A percentile compares a stretch with the other conserved stretches of the same genome.
These are phyloP conservation scores for Gasteruption jaculator DNA, from an alignment of 2,888 invertebrate species.

Conservation along the genomic window DNA sequence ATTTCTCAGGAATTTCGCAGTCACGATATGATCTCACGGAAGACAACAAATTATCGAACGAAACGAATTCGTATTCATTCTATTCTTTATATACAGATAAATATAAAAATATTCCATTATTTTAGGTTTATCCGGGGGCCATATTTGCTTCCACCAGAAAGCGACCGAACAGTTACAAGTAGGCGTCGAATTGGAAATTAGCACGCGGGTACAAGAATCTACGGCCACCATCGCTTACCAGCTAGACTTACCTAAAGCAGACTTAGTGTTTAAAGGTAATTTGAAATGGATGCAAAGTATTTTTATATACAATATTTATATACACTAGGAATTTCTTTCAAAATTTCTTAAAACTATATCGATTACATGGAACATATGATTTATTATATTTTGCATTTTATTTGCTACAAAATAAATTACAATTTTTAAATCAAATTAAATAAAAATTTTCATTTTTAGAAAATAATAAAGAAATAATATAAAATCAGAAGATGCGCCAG, in stretches of 20 bases:
- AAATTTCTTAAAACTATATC: background rate
- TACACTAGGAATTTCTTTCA: constrained; percentile 2
- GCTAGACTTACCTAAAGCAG: constrained; percentile 91
- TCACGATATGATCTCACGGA: background rate
- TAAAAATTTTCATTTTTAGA: constrained; percentile 5
- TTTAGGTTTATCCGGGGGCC: constrained; percentile 71
- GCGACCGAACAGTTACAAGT: constrained; percentile 87
- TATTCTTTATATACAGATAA: background rate
- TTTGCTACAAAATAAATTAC: background rate
- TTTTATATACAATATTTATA: background rate
- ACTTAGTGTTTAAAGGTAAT: constrained; percentile 89
- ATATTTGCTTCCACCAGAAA: constrained; percentile 91
- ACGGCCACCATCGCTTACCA: constrained; percentile 92
- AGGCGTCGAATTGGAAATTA: constrained; percentile 94
- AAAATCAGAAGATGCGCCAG: too few relatives aligned
- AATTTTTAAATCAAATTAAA: background rate
- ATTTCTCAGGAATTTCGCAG: too few relatives aligned
- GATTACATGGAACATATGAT: constrained; percentile 3
- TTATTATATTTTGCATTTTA: constrained; percentile 8
- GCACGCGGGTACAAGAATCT: constrained; percentile 84
- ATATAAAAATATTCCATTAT: constrained; percentile 5
- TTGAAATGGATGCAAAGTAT: background rate
- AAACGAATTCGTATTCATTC: too few relatives aligned
- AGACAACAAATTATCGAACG: background rate
- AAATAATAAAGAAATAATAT: background rate